Base-by-base conservation (phyloP, 2,797 vertebrate species). In the Tarsius wallacei region DNA sequence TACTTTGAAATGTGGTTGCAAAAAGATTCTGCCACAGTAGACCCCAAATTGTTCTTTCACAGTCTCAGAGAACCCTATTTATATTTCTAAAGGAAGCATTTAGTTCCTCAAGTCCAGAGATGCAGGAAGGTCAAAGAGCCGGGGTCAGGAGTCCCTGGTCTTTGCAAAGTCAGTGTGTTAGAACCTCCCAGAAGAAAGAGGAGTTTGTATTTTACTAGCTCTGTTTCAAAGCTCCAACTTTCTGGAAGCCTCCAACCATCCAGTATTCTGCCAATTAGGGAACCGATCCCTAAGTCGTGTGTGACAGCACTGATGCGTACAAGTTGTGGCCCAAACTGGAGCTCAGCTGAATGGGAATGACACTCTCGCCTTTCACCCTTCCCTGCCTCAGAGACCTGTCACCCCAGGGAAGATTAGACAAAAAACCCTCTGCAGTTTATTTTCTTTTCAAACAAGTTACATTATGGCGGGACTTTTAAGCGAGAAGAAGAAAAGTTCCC, bases 361-460 rank as follows among this genome's bases (percentile, higher is more conserved):
- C 64, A 24, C 1, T 2, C 84, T 87, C 63, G 64, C 77, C 22
- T 73, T 70, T 90, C 66, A 14, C 13, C 68, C 89, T 63, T 76
- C 26, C 64, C 28, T 16, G 53, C 53, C 90, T 84, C 77, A 53
- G 77, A 87, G 59, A 83, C 33, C 93, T 97, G 91, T 97, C 97
- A 94, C 93, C 95, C 90, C 91, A 12, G 66, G 70, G 76, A 47
- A 95, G 97, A 96, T 96, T 85, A 96, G 96, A 92, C 85, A 76
- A 61, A 42, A 81, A 94, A 57, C 26, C 91, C 74, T 70, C 64
- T 19, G 84, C 87, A 86, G 95, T 97, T 97, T 96, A 84, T 96
- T 97, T 97, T 98, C 81, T 87, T 97, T 95, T 92, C 61, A 61
- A 86, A 90, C 66, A 70, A 78, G 76, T 91, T 95, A 82, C 88